A percentile compares a stretch with the other conserved stretches of the same genome.
Conservation (phyloP, 2,888 invertebrate genomes). For the Tinea semifulvella region DNA sequence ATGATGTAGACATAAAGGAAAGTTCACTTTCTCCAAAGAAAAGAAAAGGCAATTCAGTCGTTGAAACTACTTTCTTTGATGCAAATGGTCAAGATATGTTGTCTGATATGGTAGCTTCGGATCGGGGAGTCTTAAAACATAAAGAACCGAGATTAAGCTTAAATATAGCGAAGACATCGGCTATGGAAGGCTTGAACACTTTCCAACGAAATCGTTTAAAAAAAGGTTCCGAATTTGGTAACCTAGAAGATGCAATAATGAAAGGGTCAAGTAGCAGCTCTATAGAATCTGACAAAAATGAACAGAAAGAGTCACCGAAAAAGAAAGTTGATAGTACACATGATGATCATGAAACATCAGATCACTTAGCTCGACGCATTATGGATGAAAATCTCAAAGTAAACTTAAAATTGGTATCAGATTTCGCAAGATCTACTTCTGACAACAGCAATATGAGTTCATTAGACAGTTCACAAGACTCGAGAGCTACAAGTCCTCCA, state of each 20-base stretch:
- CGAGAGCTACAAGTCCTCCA: conserved; percentile 25
- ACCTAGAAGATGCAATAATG: conserved; percentile 78
- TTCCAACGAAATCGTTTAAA: conserved; percentile 75
- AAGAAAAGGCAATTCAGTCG: conserved; percentile 70
- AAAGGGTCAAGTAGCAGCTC: conserved; percentile 55
- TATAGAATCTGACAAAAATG: conserved; percentile 50
- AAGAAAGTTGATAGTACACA: conserved; percentile 22
- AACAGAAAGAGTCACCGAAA: too few relatives aligned
- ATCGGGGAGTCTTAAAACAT: conserved; percentile 48
- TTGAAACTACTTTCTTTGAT: conserved; percentile 55
- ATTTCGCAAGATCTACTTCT: conserved; percentile 58
- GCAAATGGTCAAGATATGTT: conserved; percentile 46
- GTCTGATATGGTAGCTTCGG: conserved; percentile 51
- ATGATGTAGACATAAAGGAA: conserved; percentile 54
- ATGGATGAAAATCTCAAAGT: conserved; percentile 61
- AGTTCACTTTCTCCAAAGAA: conserved; percentile 66
- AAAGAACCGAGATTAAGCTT: conserved; percentile 68
- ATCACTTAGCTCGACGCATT: conserved; percentile 52
- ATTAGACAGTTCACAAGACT: conserved; percentile 45
- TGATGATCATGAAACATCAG: conserved; percentile 49
- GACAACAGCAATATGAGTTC: conserved; percentile 55
- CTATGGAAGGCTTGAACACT: conserved; percentile 72
- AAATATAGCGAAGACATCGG: conserved; percentile 57
- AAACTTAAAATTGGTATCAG: conserved; percentile 54
- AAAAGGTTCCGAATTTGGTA: conserved; percentile 80